These are phyloP conservation scores for Anthoscopus minutus DNA, from an alignment of 2,113 vertebrate genomes.

Conservation along the genomic window DNA sequence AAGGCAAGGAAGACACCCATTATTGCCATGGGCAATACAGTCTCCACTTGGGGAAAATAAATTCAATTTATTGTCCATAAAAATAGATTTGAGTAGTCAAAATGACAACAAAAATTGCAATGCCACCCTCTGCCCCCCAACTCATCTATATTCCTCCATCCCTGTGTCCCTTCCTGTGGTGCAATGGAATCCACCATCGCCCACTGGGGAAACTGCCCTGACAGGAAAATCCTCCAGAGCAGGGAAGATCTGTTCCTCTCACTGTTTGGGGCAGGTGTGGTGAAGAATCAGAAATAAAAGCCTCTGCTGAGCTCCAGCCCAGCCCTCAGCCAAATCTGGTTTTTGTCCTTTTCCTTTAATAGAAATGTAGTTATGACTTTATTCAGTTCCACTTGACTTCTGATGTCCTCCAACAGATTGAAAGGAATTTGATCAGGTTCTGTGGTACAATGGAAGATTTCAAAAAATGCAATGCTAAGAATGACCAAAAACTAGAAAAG, in stretches of 20 bases:
- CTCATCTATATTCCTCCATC: neutral
- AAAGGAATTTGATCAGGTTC: neutral
- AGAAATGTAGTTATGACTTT: neutral
- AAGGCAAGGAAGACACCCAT: neutral
- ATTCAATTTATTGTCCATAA: neutral
- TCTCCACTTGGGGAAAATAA: neutral
- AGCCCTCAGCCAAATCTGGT: neutral
- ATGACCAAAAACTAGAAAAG: neutral
- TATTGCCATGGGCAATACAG: neutral
- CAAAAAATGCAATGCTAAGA: neutral
- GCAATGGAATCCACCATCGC: neutral
- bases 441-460: neutral
- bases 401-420: neutral
- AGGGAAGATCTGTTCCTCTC: neutral
- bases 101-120: neutral
- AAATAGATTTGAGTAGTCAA: neutral
- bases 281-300: neutral
- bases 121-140: accelerated
- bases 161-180: neutral
- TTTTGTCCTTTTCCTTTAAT: neutral
- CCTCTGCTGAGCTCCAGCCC: neutral
- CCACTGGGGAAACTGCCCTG: neutral
- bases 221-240: neutral
- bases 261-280: neutral
- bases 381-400: neutral